Percentiles rank a stretch among this genome's conserved stretches.
Conservation (phyloP, 2,888 invertebrate species). For the Serrognathus titanus region DNA sequence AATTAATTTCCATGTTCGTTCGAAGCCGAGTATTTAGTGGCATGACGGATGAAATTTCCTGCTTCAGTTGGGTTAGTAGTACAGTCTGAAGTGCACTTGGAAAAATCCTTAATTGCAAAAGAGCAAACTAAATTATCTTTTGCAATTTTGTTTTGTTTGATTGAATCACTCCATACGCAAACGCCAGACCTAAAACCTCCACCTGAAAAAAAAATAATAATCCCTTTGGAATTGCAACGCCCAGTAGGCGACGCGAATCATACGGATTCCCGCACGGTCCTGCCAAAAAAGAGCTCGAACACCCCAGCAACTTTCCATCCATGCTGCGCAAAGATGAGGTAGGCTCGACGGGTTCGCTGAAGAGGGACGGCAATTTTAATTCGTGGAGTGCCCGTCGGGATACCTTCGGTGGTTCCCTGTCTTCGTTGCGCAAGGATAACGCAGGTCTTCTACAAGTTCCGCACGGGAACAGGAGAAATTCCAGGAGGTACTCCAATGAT, state of each 20-base stretch:
- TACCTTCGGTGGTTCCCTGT: conserved; percentile 38
- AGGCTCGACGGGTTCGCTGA: conserved; percentile 37
- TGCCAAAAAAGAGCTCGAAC: conserved; percentile 57
- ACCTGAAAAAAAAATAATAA: too few relatives aligned
- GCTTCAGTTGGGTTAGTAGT: too few relatives aligned
- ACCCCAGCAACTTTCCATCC: conserved; percentile 70
- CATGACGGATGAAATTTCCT: too few relatives aligned
- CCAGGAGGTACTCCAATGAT: conserved; percentile 62
- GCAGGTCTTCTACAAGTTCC: conserved; percentile 44
- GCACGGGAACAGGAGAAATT: conserved; percentile 53
- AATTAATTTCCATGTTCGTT: too few relatives aligned
- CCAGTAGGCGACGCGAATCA: conserved; percentile 60
- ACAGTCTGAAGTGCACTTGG: too few relatives aligned
- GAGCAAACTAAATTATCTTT: too few relatives aligned
- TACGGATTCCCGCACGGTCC: conserved; percentile 58
- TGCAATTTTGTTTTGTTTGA: too few relatives aligned
- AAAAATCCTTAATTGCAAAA: too few relatives aligned
- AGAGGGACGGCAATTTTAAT: conserved; percentile 31
- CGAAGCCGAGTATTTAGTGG: too few relatives aligned
- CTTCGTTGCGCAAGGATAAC: conserved; percentile 45
- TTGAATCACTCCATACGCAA: too few relatives aligned
- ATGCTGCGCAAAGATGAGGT: conserved; percentile 58
- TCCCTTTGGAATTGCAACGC: too few relatives aligned
- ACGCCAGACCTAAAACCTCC: too few relatives aligned
- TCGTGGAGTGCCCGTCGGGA: conserved; percentile 37